A percentile compares a stretch with the other conserved stretches of the same genome.
These are phyloP conservation scores for Lutjanus campechanus DNA, from an alignment of 2,797 vertebrate species.

Conservation along the genomic window DNA sequence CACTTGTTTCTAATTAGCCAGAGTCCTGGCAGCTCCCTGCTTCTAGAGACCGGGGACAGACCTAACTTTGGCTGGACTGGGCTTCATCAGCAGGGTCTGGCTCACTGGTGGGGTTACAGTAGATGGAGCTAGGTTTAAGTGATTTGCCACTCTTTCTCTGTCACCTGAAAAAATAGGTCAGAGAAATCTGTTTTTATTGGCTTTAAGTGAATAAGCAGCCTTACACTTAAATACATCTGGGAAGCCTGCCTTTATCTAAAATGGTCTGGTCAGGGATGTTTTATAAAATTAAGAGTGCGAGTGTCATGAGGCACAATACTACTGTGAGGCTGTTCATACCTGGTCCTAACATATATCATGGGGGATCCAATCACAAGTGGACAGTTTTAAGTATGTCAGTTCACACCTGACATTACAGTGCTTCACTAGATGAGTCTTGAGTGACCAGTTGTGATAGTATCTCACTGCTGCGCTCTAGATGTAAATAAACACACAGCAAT, in stretches of 20 bases:
- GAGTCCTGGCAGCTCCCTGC: conserved; percentile 40
- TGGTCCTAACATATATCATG: too few species aligned
- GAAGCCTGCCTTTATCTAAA: too few species aligned
- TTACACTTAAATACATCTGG: background rate
- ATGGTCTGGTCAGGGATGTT: background rate
- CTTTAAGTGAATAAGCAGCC: conserved; percentile 8
- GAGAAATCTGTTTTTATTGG: conserved; percentile 15
- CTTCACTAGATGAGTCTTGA: too few species aligned
- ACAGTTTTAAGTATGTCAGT: too few species aligned
- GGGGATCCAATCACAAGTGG: too few species aligned
- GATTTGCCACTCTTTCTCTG: conserved; percentile 23
- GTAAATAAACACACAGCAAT: too few species aligned
- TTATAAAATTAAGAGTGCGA: background rate
- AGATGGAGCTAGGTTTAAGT: conserved; percentile 16
- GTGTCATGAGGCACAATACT: background rate
- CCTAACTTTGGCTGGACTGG: conserved; percentile 4
- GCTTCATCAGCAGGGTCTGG: conserved; percentile 35
- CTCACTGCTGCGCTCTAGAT: too few species aligned
- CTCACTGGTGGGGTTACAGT: conserved; percentile 24
- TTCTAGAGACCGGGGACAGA: conserved; percentile 11
- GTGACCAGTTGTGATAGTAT: too few species aligned
- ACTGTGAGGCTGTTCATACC: too few species aligned
- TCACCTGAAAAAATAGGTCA: conserved; percentile 43
- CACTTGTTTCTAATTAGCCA: conserved; percentile 73
- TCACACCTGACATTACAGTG: too few species aligned